A percentile compares a stretch with the other conserved stretches of the same genome.
These are phyloP conservation scores for Schizopygopsis pylzovi DNA, from an alignment of 2,797 vertebrate genomes.

Conservation along the genomic window DNA sequence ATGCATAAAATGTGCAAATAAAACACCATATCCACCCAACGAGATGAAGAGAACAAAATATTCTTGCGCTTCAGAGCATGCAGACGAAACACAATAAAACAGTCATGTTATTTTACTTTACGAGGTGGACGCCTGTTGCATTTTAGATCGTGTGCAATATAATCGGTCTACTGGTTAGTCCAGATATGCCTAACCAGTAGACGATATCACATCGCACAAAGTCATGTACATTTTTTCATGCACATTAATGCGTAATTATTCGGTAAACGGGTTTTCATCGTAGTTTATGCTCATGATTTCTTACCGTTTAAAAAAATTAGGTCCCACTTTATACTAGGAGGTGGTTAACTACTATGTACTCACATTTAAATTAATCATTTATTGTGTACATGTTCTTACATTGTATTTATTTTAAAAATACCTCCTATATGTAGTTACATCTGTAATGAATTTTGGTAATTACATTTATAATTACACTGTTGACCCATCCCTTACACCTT, in stretches of 20 bases:
- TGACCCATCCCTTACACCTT: too few relatives aligned
- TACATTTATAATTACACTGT: too few relatives aligned
- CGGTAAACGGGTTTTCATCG: background rate
- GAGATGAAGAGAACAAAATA: background rate
- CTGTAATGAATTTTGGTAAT: too few relatives aligned
- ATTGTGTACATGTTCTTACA: too few relatives aligned
- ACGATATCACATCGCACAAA: background rate
- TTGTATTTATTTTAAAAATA: too few relatives aligned
- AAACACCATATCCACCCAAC: background rate
- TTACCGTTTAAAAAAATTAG: background rate
- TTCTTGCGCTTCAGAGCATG: background rate
- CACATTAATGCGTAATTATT: background rate
- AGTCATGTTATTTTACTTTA: background rate
- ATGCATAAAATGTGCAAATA: background rate
- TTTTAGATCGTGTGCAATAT: background rate
- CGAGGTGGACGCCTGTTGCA: background rate
- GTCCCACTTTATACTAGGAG: too few relatives aligned
- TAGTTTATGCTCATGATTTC: background rate
- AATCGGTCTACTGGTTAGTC: background rate
- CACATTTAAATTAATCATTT: too few relatives aligned
- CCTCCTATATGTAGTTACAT: too few relatives aligned
- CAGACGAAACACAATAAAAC: background rate
- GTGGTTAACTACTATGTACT: too few relatives aligned
- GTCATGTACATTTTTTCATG: background rate
- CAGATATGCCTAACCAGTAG: background rate